Percentiles rank a stretch among this genome's conserved stretches.
These are phyloP conservation scores for Pycnomerus fuliginosus DNA, from an alignment of 2,888 invertebrate species.

Conservation along the genomic window DNA sequence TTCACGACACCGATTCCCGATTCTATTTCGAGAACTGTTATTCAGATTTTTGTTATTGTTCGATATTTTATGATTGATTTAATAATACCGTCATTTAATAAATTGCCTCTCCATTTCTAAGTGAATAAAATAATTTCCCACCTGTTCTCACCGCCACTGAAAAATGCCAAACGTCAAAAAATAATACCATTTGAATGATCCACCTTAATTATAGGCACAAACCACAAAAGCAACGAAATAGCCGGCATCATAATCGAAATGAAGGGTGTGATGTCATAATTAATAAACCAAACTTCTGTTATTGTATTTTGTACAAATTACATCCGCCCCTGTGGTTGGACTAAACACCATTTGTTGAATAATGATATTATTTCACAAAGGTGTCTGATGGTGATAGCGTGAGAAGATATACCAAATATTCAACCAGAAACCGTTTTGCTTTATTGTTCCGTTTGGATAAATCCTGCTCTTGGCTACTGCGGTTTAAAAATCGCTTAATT, in stretches of 20 bases:
- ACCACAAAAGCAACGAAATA: too few species aligned
- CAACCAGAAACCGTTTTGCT: constrained; percentile 16
- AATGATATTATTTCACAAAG: constrained; percentile 16
- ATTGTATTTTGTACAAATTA: constrained; percentile 21
- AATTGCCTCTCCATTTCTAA: too few species aligned
- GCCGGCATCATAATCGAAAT: constrained; percentile 1
- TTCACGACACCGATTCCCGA: too few species aligned
- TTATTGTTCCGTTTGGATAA: constrained; percentile 21
- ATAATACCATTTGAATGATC: too few species aligned
- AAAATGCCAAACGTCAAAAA: too few species aligned
- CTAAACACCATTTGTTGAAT: constrained; percentile 19
- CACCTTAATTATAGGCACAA: too few species aligned
- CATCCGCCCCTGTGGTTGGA: constrained; percentile 15
- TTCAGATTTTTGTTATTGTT: too few species aligned
- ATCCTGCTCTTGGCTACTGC: neutral
- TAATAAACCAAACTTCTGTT: constrained; percentile 24
- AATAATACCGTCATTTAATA: too few species aligned
- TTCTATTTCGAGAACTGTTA: too few species aligned
- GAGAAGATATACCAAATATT: constrained; percentile 19
- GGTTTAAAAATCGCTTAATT: neutral
- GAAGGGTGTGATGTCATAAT: constrained; percentile 22
- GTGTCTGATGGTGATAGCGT: constrained; percentile 15
- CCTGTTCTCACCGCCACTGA: too few species aligned
- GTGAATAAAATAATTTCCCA: too few species aligned
- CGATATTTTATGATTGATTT: too few species aligned